phyloP scores from a whole-genome alignment of 2,797 vertebrate species.

The Phyllotis vaccarum region DNA sequence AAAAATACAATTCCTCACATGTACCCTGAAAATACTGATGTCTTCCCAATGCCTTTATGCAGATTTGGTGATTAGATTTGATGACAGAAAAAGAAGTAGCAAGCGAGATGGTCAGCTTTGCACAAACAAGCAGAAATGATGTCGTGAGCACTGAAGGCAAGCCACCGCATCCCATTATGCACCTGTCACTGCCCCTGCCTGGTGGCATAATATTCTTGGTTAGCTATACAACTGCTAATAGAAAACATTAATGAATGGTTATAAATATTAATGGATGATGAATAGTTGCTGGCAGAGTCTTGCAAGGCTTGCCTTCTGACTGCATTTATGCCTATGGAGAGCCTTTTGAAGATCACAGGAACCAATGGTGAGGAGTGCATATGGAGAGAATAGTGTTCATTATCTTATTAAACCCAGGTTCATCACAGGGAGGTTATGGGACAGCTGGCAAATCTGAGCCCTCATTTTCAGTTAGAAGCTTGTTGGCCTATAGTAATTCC shows the following conservation, averaged over 20 bases:
- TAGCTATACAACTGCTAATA: constrained; percentile 71
- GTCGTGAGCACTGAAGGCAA: neutral
- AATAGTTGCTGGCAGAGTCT: constrained; percentile 61
- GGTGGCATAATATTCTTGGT: constrained; percentile 66
- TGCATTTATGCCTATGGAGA: constrained; percentile 48
- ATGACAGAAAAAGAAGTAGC: constrained; percentile 25
- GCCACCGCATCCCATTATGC: constrained; percentile 41
- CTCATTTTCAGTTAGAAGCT: constrained; percentile 74
- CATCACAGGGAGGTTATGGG: constrained; percentile 72
- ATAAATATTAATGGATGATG: constrained; percentile 76
- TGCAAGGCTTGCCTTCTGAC: constrained; percentile 46
- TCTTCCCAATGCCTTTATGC: constrained; percentile 20
- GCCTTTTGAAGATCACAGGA: constrained; percentile 69
- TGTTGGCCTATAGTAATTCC: constrained; percentile 68
- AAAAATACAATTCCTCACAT: constrained; percentile 35
- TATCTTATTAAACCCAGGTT: constrained; percentile 78
- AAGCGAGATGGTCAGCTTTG: neutral
- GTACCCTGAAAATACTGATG: neutral
- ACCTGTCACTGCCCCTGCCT: constrained; percentile 46
- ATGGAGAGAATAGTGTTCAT: constrained; percentile 79
- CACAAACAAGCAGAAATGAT: constrained; percentile 46
- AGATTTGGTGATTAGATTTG: constrained; percentile 18
- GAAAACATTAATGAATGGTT: constrained; percentile 79
- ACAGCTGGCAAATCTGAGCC: constrained; percentile 81
- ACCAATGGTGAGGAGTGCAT: constrained; percentile 60